Base-by-base conservation (phyloP, 1,140 invertebrate species). In the Drosophila sulfurigaster region DNA sequence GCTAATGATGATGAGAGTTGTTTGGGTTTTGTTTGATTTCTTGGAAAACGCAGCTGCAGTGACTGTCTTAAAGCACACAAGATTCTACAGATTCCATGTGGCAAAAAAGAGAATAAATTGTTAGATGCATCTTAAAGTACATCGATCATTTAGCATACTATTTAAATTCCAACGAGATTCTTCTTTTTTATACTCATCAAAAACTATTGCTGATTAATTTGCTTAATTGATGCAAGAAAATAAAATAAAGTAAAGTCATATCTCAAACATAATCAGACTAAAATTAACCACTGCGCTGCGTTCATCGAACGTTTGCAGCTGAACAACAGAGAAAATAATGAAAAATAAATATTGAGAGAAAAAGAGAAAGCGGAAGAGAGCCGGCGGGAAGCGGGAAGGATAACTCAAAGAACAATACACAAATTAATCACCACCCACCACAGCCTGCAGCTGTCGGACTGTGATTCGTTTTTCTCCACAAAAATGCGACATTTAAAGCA, bases 401-500 rank as follows among this genome's bases (percentile, higher is more conserved):
- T 74, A 77, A 48, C 70, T 75, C 45, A 75, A 74, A 85, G 81
- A 85, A 88, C 85, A 88, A 89, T 89, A 85, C 68, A 71, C 45
- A 85, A 88, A 88, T 88, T 88, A 88, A 88, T 88, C 85, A 88
- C 65, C 85, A 43, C 83, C 83, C 83, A 88, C 78, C 85, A 88
- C 65, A 80, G 41, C 83, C 83, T 80, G 82, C 78, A 63, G 43
- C 28, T 54, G 65, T 25, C 25, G 45, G 56, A 48, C 63, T 66
- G 43, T 76, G 79, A 72, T 60, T 63, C 76, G 54, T 69, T 54
- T 62, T 75, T 87, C 69, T 76, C 85, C 85, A 69, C 85, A 88
- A 88, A 88, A 85, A 88, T 88, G 85, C 81, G 85, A 89, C 85
- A 89, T 68, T 81, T 81, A 79, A 78, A 71, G 78, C 81, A 85